phyloP scores from a whole-genome alignment of 2,888 invertebrate genomes.

The Caenorhabditis sp. region DNA sequence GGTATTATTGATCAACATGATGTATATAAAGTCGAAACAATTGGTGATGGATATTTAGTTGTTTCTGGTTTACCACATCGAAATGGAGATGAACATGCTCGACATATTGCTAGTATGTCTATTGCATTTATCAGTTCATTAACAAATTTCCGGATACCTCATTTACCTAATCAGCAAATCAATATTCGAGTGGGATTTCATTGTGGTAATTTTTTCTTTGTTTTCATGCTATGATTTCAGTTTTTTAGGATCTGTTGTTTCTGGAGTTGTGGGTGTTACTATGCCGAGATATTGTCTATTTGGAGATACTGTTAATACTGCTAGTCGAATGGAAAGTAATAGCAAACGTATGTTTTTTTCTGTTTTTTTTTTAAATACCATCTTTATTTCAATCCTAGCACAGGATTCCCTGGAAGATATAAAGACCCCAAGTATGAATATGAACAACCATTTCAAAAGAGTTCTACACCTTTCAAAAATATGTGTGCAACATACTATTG shows the following conservation, averaged over 20 bases:
- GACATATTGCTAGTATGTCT: conserved; percentile 61
- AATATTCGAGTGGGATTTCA: conserved; percentile 65
- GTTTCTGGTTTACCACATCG: conserved; percentile 64
- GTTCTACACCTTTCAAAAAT: no score
- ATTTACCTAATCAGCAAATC: conserved; percentile 63
- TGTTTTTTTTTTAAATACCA: neutral
- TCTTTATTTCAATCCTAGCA: no score
- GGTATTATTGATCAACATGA: conserved; percentile 62
- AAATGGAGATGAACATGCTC: conserved; percentile 54
- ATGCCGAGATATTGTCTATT: conserved; percentile 64
- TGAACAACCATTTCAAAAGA: no score
- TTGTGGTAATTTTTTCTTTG: conserved; percentile 38
- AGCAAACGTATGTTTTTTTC: conserved; percentile 43
- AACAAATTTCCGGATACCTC: conserved; percentile 52
- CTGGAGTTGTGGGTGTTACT: conserved; percentile 62
- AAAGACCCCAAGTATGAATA: no score
- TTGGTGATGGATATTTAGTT: conserved; percentile 67
- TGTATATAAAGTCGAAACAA: conserved; percentile 68
- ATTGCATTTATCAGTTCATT: conserved; percentile 55
- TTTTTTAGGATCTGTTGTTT: conserved; percentile 55
- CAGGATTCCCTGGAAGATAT: no score
- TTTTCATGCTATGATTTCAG: no score
- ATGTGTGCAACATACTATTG: no score
- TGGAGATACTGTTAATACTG: conserved; percentile 59
- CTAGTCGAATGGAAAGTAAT: conserved; percentile 59